Evolutionary conservation across 2,797 vertebrate species (phyloP).

Genomic region (Zonotrichia albicollis): DNA sequence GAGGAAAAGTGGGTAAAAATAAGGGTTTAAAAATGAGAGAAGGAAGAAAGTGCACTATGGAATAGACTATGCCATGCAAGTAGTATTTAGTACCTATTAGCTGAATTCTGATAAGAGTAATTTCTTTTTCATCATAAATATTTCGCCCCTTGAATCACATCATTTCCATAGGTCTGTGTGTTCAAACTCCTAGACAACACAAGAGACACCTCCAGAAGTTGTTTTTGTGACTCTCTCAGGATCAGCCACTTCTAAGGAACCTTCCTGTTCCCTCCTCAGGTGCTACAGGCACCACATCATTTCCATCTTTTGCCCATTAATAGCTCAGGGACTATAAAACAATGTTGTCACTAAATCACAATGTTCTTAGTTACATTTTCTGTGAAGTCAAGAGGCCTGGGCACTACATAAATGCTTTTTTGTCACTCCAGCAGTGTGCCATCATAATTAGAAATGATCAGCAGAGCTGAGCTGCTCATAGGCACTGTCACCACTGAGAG

Average conservation of each 20-base stretch:
- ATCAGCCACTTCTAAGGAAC: neutral
- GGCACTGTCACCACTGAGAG: neutral
- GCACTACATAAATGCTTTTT: neutral
- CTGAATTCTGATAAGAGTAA: neutral
- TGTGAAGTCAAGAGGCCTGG: neutral
- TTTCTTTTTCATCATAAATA: neutral
- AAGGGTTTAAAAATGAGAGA: neutral
- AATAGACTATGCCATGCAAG: too few relatives aligned
- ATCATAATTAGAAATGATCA: slow-evolving; percentile 49
- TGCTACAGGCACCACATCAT: neutral
- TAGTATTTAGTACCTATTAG: rapidly evolving
- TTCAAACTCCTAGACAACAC: neutral
- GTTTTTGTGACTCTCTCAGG: neutral
- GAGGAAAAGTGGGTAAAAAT: neutral
- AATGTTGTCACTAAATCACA: neutral
- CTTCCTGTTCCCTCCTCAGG: neutral
- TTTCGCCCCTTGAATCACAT: neutral
- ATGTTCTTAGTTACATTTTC: neutral
- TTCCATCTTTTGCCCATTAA: neutral
- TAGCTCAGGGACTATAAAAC: neutral
- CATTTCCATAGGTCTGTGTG: neutral
- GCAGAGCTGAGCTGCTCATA: neutral
- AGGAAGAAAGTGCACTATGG: neutral
- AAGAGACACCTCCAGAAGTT: neutral
- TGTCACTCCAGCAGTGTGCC: neutral